These are phyloP conservation scores for Mesocentrotus franciscanus DNA, from an alignment of 53 echinoderm and acorn worm genomes.

Conservation along the genomic window DNA sequence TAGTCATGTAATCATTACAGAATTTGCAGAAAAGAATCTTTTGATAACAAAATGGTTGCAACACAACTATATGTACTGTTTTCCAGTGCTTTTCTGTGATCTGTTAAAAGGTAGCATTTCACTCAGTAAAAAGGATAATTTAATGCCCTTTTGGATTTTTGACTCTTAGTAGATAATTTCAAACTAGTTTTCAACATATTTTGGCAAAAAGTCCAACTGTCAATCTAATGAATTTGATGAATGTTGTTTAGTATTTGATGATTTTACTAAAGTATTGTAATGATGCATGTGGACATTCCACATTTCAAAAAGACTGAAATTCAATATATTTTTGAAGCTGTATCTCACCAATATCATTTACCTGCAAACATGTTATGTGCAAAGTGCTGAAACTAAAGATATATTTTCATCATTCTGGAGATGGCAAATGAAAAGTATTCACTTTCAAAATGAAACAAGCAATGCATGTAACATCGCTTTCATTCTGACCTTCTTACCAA, in stretches of 20 bases:
- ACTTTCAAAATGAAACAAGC: conserved; percentile 17
- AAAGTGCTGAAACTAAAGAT: not conserved
- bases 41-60: not conserved
- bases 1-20: too few relatives aligned
- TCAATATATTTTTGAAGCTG: not conserved
- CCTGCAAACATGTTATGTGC: not conserved
- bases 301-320: not conserved
- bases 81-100: too few relatives aligned
- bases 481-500: not conserved
- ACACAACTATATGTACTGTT: not conserved
- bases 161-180: too few relatives aligned
- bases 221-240: too few relatives aligned
- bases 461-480: not conserved
- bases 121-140: too few relatives aligned
- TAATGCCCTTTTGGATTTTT: too few relatives aligned
- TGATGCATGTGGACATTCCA: not conserved
- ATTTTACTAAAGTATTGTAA: not conserved
- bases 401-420: not conserved
- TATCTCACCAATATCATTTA: conserved; percentile 17
- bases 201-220: too few relatives aligned
- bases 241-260: too few relatives aligned
- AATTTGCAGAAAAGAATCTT: not conserved
- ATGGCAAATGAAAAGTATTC: not conserved
- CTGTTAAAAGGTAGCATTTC: too few relatives aligned
- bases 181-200: too few relatives aligned